phyloP scores from a whole-genome alignment of 2,113 vertebrate genomes.

The Corvus cornix region DNA sequence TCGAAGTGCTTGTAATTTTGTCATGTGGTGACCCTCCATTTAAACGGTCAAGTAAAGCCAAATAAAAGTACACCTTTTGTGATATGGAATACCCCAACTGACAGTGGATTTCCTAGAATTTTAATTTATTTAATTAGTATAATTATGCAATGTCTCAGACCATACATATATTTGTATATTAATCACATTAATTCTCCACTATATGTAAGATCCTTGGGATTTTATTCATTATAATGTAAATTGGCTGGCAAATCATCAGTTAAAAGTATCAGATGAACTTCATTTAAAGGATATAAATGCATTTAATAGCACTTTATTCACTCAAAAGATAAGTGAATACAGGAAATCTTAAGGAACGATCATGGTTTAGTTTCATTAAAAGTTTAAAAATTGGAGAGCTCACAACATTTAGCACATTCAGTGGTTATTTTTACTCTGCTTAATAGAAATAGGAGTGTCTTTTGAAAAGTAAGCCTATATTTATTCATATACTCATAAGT shows the following conservation, averaged over 20 bases:
- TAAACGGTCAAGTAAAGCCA: neutral
- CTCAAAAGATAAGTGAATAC: slow-evolving; percentile 71
- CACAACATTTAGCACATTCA: neutral
- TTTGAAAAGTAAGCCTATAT: neutral
- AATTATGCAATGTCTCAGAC: neutral
- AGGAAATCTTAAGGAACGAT: slow-evolving; percentile 38
- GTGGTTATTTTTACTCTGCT: neutral
- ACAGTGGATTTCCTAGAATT: neutral
- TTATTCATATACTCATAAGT: neutral
- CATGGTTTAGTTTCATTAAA: neutral
- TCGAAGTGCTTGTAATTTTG: neutral
- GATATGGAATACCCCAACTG: neutral
- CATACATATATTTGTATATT: neutral
- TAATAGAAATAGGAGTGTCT: neutral
- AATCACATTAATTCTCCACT: neutral
- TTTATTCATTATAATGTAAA: slow-evolving; percentile 22
- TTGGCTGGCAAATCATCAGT: slow-evolving; percentile 61
- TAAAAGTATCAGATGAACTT: slow-evolving; percentile 78
- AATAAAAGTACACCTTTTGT: neutral
- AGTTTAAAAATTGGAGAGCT: neutral
- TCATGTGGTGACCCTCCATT: neutral
- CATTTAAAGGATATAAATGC: slow-evolving; percentile 80
- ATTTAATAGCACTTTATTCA: slow-evolving; percentile 80
- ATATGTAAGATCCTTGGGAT: neutral
- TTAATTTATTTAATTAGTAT: neutral